phyloP scores from a whole-genome alignment of 2,797 vertebrate genomes.

The Aulostomus chinensis region DNA sequence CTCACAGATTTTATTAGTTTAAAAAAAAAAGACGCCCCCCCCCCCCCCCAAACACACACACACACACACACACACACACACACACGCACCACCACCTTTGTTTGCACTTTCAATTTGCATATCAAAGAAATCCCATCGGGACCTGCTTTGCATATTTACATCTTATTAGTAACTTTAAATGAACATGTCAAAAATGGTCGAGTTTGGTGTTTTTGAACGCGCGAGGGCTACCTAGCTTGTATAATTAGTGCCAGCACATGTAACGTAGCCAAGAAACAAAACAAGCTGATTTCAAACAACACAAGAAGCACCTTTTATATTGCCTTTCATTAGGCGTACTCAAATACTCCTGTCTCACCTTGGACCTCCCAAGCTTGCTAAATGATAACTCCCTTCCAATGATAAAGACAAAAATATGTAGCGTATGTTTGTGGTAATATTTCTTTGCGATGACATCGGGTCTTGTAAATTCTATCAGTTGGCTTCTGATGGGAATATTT shows the following conservation, averaged over 20 bases:
- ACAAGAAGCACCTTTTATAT: slow-evolving; percentile 73
- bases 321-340: slow-evolving; percentile 77
- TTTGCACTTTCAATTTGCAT: slow-evolving; percentile 82
- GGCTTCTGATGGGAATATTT: slow-evolving; percentile 76
- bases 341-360: slow-evolving; percentile 78
- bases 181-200: slow-evolving; percentile 82
- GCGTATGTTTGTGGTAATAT: slow-evolving; percentile 71
- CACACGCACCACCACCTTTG: slow-evolving; percentile 66
- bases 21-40: slow-evolving; percentile 58
- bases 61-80: no score
- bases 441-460: slow-evolving; percentile 77
- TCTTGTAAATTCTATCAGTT: slow-evolving; percentile 75
- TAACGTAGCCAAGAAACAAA: slow-evolving; percentile 71
- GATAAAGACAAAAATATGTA: slow-evolving; percentile 76
- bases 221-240: slow-evolving; percentile 72
- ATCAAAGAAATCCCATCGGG: slow-evolving; percentile 80
- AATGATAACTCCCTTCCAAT: slow-evolving; percentile 71
- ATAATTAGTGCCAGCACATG: slow-evolving; percentile 79
- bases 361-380: slow-evolving; percentile 62
- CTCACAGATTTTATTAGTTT: slow-evolving; percentile 30
- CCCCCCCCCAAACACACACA: no score
- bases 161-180: slow-evolving; percentile 84
- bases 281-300: slow-evolving; percentile 76
- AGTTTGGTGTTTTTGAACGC: slow-evolving; percentile 68
- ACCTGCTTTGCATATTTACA: slow-evolving; percentile 84